These are phyloP conservation scores for Dynastes grantii DNA, from an alignment of 2,888 invertebrate genomes.

Conservation along the genomic window DNA sequence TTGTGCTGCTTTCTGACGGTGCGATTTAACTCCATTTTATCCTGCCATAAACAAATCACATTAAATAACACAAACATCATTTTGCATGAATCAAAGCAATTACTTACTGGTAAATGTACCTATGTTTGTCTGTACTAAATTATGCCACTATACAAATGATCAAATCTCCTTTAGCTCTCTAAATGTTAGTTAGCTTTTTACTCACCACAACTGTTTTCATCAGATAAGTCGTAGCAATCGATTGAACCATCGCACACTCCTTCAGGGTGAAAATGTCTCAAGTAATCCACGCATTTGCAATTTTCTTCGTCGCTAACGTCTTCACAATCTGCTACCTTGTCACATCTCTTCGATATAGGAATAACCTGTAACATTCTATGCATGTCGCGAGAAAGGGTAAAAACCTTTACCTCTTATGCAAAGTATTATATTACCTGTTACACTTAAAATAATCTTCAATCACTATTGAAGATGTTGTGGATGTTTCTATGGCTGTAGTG, in stretches of 20 bases:
- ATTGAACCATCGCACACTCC: constrained; percentile 83
- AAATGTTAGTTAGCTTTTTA: constrained; percentile 14
- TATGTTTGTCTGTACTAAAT: no score
- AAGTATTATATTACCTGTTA: constrained; percentile 20
- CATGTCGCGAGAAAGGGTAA: constrained; percentile 51
- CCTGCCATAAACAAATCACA: no score
- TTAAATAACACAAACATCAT: no score
- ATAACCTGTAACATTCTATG: constrained; percentile 80
- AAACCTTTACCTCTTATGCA: no score
- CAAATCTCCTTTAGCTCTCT: no score
- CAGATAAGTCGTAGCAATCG: constrained; percentile 83
- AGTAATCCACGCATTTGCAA: constrained; percentile 82
- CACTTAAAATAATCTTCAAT: constrained; percentile 42
- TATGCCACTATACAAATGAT: no score
- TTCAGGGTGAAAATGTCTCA: constrained; percentile 72
- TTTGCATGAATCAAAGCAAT: no score
- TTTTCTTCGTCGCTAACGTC: constrained; percentile 86
- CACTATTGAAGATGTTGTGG: background rate
- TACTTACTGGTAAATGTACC: no score
- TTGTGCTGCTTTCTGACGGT: no score
- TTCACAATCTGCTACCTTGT: constrained; percentile 83
- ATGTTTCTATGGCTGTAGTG: background rate
- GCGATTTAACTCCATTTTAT: no score
- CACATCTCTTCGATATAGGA: constrained; percentile 76
- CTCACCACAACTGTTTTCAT: constrained; percentile 84